Evolutionary conservation across 1,140 invertebrate species (phyloP), one percentile per base, ranked within the genome.

Genomic region (Pinna nobilis): DNA sequence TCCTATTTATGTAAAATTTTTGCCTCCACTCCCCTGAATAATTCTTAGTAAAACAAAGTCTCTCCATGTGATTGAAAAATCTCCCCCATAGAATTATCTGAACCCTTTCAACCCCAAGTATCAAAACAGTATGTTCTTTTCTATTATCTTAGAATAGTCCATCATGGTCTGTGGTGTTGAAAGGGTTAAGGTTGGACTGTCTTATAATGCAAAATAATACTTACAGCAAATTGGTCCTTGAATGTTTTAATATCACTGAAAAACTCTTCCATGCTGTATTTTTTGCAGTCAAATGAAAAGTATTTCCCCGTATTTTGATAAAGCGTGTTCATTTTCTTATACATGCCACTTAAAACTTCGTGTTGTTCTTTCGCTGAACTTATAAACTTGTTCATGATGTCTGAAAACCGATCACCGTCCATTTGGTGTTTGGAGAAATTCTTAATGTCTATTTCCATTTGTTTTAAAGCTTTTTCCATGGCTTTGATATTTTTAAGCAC

Each of bases 211-310:
- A n/a, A n/a, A n/a, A n/a, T 7, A 57, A 33, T 59, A 77, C 91
- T 92, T 89, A 97, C 95, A 82, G 93, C 88, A 88, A 98, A 99
- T 32, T 94, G 92, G 86, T 97, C 96, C 87, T 97, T 98, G 86
- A 99, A 99, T 0, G 93, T 94, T 90, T 98, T 98, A 53, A 99
- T 92, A 84, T 99, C 98, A 0, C 91, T 92, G 88, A 99, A 98
- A 90, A 99, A 98, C 86, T 99, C 97, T 83, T 99, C 97, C 65
- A 98, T 92, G 0, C 94, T 93, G 85, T 98, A 99, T 87, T 99
- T 99, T 75, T 93, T 93, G 18, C 94, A 93, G 85, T 99, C 97
- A 90, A 99, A 99, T 2, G 94, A 92, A 88, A 94, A 99, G 88
- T 95, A 99, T 84, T 98, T 96, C 0, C 95, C 93, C 11, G 98